Base-by-base conservation (phyloP, 1,140 invertebrate genomes). In the Drosophila subpulchrella region DNA sequence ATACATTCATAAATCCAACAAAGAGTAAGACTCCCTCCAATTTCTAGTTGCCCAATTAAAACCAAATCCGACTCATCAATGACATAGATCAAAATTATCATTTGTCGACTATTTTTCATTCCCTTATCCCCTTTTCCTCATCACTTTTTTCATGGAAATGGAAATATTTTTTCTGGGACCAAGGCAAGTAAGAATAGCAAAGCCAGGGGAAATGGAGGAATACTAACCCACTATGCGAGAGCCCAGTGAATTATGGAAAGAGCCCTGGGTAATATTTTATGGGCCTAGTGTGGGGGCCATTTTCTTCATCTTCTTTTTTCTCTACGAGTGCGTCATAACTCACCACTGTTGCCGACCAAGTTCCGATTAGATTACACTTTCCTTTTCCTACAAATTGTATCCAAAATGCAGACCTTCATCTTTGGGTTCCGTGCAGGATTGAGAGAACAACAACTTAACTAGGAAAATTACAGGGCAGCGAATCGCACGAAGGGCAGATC, bases 181-280 rank as follows among this genome's bases (percentile, higher is more conserved):
- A 0, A 27, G 50, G 30, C 30, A 34, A 24, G 12, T 4, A 6
- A 6, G 13, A 24, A 17, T 27, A 15, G 47, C 10, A 48, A 48
- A 46, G 42, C 20, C 27, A 7, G 6, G 4, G 24, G 1, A 13
- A 42, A 20, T 27, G 38, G 6, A n/a, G n/a, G 50, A n/a, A 70
- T 70, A 70, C 67, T 71, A 71, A 70, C 50, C 67, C 67, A 71
- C 50, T 71, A 56, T 56, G 48, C 24, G 67, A 47, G 62, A 56
- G 62, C 39, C 58, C 20, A 24, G 78, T 81, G 72, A 81, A 76
- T 81, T 81, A 81, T 81, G 72, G 51, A 58, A 32, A 51, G 53
- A 30, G 65, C 53, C 34, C 17, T 59, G 67, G 57, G 46, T 68
- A 60, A 77, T 73, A 63, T 65, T 81, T 81, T 81, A 81, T 81